Evolutionary conservation across 2,113 vertebrate genomes (phyloP), one percentile per base, ranked within the genome.

Genomic region (Crotalus horridus): DNA sequence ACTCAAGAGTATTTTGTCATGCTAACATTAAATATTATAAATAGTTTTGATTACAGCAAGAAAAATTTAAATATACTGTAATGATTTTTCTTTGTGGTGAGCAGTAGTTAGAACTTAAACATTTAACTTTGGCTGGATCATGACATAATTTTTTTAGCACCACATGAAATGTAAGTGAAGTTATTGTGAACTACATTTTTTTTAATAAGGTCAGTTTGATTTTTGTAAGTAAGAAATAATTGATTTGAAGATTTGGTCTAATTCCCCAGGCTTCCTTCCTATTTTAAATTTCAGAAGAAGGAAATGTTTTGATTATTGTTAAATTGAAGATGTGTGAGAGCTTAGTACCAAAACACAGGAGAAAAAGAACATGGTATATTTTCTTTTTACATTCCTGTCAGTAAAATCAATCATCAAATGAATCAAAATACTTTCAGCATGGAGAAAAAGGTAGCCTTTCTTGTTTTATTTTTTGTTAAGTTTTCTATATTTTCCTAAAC

Each of bases 331-430:
- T 54, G 23, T 85, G 64, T 15, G 6, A 64, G 91, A 94, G 89
- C 74, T 29, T n/a, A 58, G 64, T 93, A 94, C 69, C 88, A 8
- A 58, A 95, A 39, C 55, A 91, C 51, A 88, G 3, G 61, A 64
- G 46, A 46, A 96, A 91, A 91, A 33, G 94, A 94, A 94, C 85
- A 91, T 9, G 92, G 29, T 11, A 93, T 95, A 95, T 89, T 94
- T 90, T 95, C 59, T 43, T 94, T 93, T 93, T 90, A 54, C 58
- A 92, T 93, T 93, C 90, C 95, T 96, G 39, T 92, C 64, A 93
- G 58, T 92, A 96, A 92, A 96, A 95, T 95, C 95, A 95, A 95
- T 95, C 95, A 95, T 94, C 90, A 92, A 96, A 55, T 88, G 58
- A 95, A 94, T 89, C 88, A 43, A 48, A 64, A 95, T 95, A 33